phyloP scores from a whole-genome alignment of 2,113 vertebrate genomes.

The Sinocyclocheilus rhinocerous region DNA sequence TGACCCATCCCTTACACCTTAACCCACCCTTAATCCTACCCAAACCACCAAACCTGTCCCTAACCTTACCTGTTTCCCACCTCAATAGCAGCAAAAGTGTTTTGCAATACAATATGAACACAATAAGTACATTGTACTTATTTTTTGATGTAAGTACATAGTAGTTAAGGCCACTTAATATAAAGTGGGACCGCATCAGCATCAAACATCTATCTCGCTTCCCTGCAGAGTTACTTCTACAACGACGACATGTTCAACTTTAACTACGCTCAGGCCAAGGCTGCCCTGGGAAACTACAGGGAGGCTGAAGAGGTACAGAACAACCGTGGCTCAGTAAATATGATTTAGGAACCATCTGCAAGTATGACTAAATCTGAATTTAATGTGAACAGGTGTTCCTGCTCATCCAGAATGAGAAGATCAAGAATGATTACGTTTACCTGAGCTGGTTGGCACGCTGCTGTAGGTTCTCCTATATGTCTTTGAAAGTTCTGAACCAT shows the following conservation, averaged over 20 bases:
- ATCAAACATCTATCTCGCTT: constrained; percentile 6
- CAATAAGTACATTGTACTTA: too few species aligned
- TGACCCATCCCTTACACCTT: too few species aligned
- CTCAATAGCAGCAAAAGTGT: too few species aligned
- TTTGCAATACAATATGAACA: too few species aligned
- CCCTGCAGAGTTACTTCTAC: constrained; percentile 90
- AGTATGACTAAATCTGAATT: constrained; percentile 1
- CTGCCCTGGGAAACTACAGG: constrained; percentile 87
- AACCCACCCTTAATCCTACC: too few species aligned
- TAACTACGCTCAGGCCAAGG: constrained; percentile 98
- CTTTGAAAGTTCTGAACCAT: not conserved
- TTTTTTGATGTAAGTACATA: too few species aligned
- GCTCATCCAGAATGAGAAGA: constrained; percentile 95
- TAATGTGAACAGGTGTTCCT: constrained; percentile 85
- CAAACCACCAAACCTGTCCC: too few species aligned
- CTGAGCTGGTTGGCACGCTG: constrained; percentile 96
- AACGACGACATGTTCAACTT: constrained; percentile 97
- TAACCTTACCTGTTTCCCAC: too few species aligned
- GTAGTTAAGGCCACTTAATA: too few species aligned
- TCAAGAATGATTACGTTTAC: constrained; percentile 94
- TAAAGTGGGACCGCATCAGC: not conserved
- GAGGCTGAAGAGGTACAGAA: constrained; percentile 89
- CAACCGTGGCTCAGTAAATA: not conserved
- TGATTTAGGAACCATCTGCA: constrained; percentile 12
- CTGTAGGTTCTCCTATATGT: constrained; percentile 76